Evolutionary conservation across 1,140 invertebrate genomes (phyloP), one percentile per base, ranked within the genome.

Genomic region (Microplitis mediator): DNA sequence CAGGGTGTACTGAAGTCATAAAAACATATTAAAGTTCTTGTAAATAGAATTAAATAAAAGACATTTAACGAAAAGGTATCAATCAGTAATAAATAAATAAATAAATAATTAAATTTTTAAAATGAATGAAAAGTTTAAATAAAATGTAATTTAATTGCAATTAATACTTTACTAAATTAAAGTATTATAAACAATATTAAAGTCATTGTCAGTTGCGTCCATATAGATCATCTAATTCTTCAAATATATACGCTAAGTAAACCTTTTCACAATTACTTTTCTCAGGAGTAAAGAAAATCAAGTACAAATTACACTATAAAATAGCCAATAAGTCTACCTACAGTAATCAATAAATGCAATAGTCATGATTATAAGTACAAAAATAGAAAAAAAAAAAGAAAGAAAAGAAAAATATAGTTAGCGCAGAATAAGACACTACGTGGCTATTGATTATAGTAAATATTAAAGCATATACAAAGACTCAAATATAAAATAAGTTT

Each of bases 271-370:
- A 72, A 78, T 73, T 75, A 72, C 79, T 82, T 78, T 79, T 82
- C 83, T 84, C 84, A 85, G 84, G 83, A 79, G 84, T 80, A 79
- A 83, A 81, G 80, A 78, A 82, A 86, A 81, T 74, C 82, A 85
- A 85, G 84, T 85, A 86, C 85, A 86, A 85, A 86, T 79, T 86
- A 85, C 85, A 85, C 83, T 82, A 77, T 86, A 85, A 82, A 85
- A 85, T 86, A 86, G 81, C 84, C 77, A 73, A 80, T 85, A 86
- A 84, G 85, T 81, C 74, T 73, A 54, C 60, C 56, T 71, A 63
- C 51, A 70, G 39, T 64, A 70, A 65, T 70, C 52, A 74, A 69
- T 63, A 45, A 67, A 74, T 71, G 69, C 69, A 71, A 71, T 71
- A 71, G 69, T 50, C 68, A 51, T 23, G 32, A 39, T 68, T 35